phyloP scores from a whole-genome alignment of 2,797 vertebrate species.

The Rhynchotus rufescens region DNA sequence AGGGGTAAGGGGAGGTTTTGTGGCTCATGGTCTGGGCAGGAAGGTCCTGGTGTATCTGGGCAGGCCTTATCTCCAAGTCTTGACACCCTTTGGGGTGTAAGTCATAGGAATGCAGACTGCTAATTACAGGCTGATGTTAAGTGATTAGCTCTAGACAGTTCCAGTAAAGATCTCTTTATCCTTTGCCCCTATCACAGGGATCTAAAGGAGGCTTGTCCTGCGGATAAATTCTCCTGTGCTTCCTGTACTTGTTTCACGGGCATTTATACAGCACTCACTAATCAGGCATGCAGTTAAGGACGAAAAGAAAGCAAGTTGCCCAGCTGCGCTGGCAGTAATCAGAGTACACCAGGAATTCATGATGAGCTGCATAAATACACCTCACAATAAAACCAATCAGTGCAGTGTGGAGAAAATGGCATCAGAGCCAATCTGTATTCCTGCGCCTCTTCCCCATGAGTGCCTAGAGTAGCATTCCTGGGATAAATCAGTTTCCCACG shows the following conservation, averaged over 20 bases:
- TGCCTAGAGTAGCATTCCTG: rapidly evolving
- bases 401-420: not conserved
- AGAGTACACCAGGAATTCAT: slow-evolving; percentile 23
- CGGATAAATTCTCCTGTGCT: no score
- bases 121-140: no score
- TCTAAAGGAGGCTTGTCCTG: no score
- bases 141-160: no score
- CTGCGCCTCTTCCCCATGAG: not conserved
- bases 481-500: not conserved
- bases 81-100: no score
- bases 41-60: no score
- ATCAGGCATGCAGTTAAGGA: slow-evolving; percentile 22
- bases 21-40: no score
- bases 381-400: slow-evolving; percentile 31
- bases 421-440: not conserved
- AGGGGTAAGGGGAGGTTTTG: no score
- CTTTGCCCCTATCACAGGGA: no score
- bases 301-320: slow-evolving; percentile 24
- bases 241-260: slow-evolving; percentile 9
- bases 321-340: slow-evolving; percentile 39
- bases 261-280: not conserved
- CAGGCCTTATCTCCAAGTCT: no score
- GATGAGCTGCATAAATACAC: slow-evolving; percentile 23
- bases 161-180: no score
- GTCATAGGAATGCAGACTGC: no score